Evolutionary conservation across 2,113 vertebrate species (phyloP).

Genomic region (Peromyscus maniculatus): DNA sequence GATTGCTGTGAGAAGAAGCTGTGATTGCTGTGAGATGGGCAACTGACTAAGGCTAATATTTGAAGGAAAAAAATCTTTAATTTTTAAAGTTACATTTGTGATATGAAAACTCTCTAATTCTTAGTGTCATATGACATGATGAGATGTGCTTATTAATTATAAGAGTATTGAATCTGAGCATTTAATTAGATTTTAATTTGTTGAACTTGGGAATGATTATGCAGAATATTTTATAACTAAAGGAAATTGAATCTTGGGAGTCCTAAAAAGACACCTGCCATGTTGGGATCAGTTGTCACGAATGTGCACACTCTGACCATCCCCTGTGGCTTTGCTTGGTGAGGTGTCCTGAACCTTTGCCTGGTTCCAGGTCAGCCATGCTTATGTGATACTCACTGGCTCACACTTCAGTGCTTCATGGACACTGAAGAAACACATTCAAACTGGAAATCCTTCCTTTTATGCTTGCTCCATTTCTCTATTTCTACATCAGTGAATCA

Average conservation of each 20-base stretch:
- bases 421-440: not conserved
- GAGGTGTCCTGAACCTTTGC: not conserved
- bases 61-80: not conserved
- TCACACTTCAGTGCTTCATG: conserved; percentile 9
- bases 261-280: not conserved
- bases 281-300: not conserved
- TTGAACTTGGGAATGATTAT: conserved; percentile 25
- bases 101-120: not conserved
- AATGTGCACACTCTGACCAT: too few relatives aligned
- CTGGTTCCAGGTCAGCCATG: not conserved
- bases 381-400: not conserved
- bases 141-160: not conserved
- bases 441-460: not conserved
- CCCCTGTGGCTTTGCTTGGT: not conserved
- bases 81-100: not conserved
- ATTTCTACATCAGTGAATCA: not conserved
- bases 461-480: not conserved
- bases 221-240: not conserved
- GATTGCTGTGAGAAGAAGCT: not conserved
- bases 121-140: not conserved
- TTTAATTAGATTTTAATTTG: conserved; percentile 58
- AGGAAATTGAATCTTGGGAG: not conserved
- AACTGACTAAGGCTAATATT: not conserved
- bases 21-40: conserved; percentile 14
- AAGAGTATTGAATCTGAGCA: not conserved